phyloP scores from a whole-genome alignment of 2,113 vertebrate genomes.

The Upupa epops region DNA sequence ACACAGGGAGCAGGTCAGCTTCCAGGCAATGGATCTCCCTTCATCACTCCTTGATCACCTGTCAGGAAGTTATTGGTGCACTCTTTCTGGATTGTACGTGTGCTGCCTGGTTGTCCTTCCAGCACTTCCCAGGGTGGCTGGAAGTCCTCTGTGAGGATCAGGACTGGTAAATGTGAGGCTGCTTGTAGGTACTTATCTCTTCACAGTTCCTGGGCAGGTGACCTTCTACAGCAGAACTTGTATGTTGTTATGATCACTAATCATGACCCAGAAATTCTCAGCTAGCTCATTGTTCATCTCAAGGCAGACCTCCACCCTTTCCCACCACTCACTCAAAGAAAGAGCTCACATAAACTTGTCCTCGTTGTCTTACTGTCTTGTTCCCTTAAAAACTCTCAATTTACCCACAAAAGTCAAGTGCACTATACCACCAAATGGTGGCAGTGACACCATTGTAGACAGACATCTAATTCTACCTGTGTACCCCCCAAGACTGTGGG shows the following conservation, averaged over 20 bases:
- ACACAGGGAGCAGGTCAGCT: background rate
- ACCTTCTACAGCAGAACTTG: background rate
- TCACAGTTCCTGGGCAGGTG: background rate
- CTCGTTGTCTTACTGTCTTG: background rate
- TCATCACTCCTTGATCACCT: background rate
- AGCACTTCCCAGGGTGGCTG: background rate
- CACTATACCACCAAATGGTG: background rate
- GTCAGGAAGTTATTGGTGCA: background rate
- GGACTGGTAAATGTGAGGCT: background rate
- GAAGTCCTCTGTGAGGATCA: background rate
- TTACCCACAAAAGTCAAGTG: fast-evolving
- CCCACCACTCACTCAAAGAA: background rate
- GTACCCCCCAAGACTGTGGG: fast-evolving
- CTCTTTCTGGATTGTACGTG: background rate
- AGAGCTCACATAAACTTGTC: background rate
- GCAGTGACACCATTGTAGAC: background rate
- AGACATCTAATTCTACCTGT: background rate
- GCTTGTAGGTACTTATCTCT: background rate
- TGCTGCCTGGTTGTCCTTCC: background rate
- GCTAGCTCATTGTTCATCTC: fast-evolving
- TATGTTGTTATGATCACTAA: background rate
- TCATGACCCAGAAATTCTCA: background rate
- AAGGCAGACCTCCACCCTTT: background rate
- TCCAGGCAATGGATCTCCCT: background rate
- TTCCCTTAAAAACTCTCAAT: background rate